Conservation (phyloP, 2,113 vertebrate species). For the Actinemys pallida region DNA sequence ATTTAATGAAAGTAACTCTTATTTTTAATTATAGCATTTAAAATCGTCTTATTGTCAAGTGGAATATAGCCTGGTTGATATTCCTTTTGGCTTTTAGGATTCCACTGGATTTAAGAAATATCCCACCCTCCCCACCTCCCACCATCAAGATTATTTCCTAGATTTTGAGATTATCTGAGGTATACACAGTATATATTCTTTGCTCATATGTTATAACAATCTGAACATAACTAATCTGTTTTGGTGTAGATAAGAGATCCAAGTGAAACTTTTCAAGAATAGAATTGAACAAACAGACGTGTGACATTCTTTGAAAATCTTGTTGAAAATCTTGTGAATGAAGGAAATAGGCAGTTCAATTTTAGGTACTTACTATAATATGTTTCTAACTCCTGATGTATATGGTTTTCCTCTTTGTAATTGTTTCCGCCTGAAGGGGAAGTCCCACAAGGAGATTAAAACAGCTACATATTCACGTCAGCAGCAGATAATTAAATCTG, state of each 20-base stretch:
- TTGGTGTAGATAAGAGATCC: neutral
- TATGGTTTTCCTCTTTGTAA: constrained; percentile 5
- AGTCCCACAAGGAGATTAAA: constrained; percentile 42
- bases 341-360: constrained; percentile 5
- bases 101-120: constrained; percentile 35
- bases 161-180: constrained; percentile 9
- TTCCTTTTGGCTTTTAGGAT: constrained; percentile 22
- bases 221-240: neutral
- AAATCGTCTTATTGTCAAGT: constrained; percentile 76
- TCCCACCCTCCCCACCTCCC: neutral
- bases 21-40: constrained; percentile 83
- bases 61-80: constrained; percentile 43
- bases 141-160: neutral
- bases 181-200: neutral
- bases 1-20: constrained; percentile 81
- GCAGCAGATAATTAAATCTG: constrained; percentile 63
- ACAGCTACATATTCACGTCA: constrained; percentile 44
- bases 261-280: neutral
- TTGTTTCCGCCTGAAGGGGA: constrained; percentile 25
- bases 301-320: neutral
- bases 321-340: constrained; percentile 48
- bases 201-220: neutral
- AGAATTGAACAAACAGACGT: neutral
- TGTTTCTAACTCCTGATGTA: constrained; percentile 41
- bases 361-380: constrained; percentile 20